Percentiles rank a stretch among this genome's conserved stretches.
Evolutionary conservation across 2,888 invertebrate genomes (phyloP).

Genomic region (Philaethria dido): DNA sequence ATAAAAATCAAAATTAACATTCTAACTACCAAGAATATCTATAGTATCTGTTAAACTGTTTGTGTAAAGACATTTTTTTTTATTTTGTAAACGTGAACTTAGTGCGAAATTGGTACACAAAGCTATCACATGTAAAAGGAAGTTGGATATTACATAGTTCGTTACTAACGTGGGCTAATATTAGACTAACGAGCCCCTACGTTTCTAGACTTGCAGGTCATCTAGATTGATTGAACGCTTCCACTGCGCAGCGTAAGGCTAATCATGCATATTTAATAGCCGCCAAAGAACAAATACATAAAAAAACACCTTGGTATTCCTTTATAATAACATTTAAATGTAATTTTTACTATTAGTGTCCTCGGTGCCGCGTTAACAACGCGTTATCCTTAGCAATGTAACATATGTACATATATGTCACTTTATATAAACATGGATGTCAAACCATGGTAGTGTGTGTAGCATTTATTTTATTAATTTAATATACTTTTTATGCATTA

Average conservation of each 20-base stretch:
- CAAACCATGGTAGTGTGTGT: too few species aligned
- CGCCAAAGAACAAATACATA: conserved; percentile 25
- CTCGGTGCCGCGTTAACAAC: too few species aligned
- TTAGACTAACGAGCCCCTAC: conserved; percentile 59
- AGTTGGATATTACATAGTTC: conserved; percentile 45
- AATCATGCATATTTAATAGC: conserved; percentile 51
- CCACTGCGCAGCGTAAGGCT: conserved; percentile 59
- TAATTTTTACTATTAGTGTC: neutral
- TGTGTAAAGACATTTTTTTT: neutral
- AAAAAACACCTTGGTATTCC: conserved; percentile 42
- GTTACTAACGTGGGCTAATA: conserved; percentile 57
- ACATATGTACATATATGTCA: too few species aligned
- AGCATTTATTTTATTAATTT: too few species aligned
- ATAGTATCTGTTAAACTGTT: neutral
- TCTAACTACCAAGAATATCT: neutral
- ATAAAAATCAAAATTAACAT: neutral
- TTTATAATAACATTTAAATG: neutral
- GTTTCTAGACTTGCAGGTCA: conserved; percentile 72
- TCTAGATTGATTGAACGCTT: conserved; percentile 76
- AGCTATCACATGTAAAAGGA: conserved; percentile 42
- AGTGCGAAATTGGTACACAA: conserved; percentile 13
- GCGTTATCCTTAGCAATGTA: too few species aligned
- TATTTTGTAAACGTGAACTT: conserved; percentile 13
- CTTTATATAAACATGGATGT: too few species aligned
- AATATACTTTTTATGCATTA: too few species aligned